Base-by-base conservation (phyloP, 2,888 invertebrate species). In the Aspidapion aeneum region DNA sequence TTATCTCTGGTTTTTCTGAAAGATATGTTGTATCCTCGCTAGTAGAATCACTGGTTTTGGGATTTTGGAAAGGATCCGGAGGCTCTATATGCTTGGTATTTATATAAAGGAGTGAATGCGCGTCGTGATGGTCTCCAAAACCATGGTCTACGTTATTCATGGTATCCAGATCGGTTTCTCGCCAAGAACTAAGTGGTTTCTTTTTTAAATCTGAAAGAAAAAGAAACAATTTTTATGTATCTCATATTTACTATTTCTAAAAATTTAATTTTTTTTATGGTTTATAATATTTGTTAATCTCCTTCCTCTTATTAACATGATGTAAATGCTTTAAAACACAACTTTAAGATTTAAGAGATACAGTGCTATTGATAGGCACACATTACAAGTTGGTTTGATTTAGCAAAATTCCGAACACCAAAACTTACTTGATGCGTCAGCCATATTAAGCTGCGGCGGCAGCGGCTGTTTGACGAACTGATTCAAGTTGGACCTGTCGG, bases 81-180 rank as follows among this genome's bases (percentile, higher is more conserved):
- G 68, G 73, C 63, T 75, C 75, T 5, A 66, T 50, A 57, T 77
- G 73, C 68, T 76, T 79, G 19, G 73, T 63, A 73, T 91, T 91
- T 35, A 91, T 88, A 72, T 90, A 91, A 9, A 91, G 76, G 0
- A 90, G 90, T 62, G 82, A 78, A 72, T 69, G 67, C 1, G 77
- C 73, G 64, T 68, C 62, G 66, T 73, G 69, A 75, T 81, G 68
- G 67, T 71, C 70, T 55, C 77, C 74, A 57, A 81, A 80, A 1
- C 87, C 89, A 70, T 88, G 89, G 76, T 94, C 93, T 59, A 87
- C 82, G 0, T 90, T 89, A 64, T 87, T 84, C 74, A 91, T 90
- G 0, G 91, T 89, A 77, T 96, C 96, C 21, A 96, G 81, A 80
- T 96, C 96, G 0, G 96, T 96, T 80, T 96, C 95, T 61, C 91